Evolutionary conservation across 2,888 invertebrate genomes (phyloP), one percentile per base, ranked within the genome.

Genomic region (Caenorhabditis auriculariae): DNA sequence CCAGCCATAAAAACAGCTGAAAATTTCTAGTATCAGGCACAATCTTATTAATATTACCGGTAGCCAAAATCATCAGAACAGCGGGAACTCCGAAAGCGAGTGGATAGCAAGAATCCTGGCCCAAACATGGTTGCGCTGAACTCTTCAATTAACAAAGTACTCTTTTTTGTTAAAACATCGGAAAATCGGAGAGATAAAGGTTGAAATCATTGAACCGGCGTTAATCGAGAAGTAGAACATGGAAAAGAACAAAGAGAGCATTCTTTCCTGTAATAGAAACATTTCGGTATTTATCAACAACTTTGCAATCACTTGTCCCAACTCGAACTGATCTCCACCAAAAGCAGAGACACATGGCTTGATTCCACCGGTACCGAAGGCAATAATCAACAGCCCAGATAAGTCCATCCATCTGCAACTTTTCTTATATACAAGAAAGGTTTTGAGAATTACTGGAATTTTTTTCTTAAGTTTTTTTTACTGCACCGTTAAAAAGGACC

Each of bases 211-310:
- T 70, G 92, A 91, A 15, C 94, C 94, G 37, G 84, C 80, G 82
- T 94, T 95, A 80, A 95, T 94, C 46, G 92, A 86, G 81, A 94
- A 91, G 85, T 95, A 95, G 83, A 94, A 95, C 3, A 93, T 84
- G 0, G 93, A 93, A 85, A 95, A 95, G 85, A 91, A 95, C 59
- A 87, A 87, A n/a, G 89, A 88, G 55, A 93, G 84, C 81, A 91
- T 88, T 72, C 84, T 85, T 73, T 88, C 88, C 84, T 67, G 90
- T 26, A 77, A 73, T n/a, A 17, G 5, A 24, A 17, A 28, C 15
- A 15, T 27, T 19, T 39, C 15, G 12, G 1, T 41, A 21, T 15
- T n/a, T n/a, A n/a, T n/a, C n/a, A n/a, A 17, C 9, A 4, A 21
- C 17, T 12, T 24, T 45, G 17, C 9, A 38, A 27, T 4, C 57